These are phyloP conservation scores for Chloroceryle inda DNA, from an alignment of 2,797 vertebrate genomes.

Conservation along the genomic window DNA sequence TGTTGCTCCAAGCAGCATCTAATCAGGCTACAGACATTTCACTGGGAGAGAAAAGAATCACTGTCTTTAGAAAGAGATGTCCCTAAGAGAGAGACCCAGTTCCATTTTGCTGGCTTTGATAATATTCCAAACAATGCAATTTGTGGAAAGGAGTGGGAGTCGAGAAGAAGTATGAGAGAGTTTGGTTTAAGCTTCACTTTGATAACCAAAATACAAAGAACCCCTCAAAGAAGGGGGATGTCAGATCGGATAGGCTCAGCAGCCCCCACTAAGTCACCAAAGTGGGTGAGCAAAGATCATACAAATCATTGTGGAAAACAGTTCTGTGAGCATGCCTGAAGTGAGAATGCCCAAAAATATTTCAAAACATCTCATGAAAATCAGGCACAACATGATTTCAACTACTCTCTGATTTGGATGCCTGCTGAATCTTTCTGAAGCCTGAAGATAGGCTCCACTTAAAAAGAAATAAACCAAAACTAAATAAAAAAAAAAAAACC, in stretches of 20 bases:
- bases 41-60: not conserved
- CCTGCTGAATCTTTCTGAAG: not conserved
- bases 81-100: not conserved
- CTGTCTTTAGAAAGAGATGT: not conserved
- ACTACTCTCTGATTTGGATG: not conserved
- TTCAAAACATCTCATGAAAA: not conserved
- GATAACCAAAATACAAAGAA: not conserved
- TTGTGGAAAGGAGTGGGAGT: not conserved
- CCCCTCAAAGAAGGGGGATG: not conserved
- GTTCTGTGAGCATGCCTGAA: not conserved
- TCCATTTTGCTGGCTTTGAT: not conserved
- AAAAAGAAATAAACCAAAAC: not conserved
- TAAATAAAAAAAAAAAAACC: not conserved
- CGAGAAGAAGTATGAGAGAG: not conserved
- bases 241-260: not conserved
- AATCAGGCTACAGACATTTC: not conserved
- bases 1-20: not conserved
- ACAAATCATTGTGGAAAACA: not conserved
- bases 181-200: not conserved
- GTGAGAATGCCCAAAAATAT: not conserved
- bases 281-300: not conserved
- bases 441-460: not conserved
- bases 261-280: not conserved
- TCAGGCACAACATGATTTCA: not conserved
- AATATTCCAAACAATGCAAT: not conserved